Conservation (phyloP, 2,797 vertebrate species). For the Chiloscyllium punctatum region DNA sequence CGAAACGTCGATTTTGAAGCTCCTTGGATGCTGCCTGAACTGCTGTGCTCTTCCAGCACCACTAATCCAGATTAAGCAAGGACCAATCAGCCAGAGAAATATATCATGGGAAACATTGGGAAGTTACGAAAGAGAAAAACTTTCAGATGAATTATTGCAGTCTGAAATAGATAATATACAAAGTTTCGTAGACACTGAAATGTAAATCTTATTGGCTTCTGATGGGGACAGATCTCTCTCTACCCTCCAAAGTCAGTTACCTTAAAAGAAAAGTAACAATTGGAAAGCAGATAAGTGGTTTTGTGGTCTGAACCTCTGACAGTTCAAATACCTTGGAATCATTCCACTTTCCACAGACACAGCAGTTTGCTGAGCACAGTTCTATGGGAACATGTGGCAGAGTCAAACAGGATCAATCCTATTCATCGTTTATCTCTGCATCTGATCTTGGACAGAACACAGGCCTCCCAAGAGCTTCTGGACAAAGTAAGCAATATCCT, state of each 20-base stretch:
- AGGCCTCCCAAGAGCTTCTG: neutral
- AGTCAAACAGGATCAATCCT: neutral
- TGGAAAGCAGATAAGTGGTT: neutral
- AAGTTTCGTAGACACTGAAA: neutral
- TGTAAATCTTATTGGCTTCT: neutral
- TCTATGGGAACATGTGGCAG: neutral
- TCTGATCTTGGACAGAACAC: neutral
- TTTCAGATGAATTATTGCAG: neutral
- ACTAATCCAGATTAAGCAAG: neutral
- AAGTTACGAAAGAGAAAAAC: neutral
- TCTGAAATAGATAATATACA: neutral
- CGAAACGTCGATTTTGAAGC: no score
- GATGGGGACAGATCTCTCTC: neutral
- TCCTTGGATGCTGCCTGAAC: no score
- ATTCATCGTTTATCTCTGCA: neutral
- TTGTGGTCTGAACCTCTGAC: constrained; percentile 5
- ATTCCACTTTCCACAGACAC: neutral
- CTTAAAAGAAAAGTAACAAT: neutral
- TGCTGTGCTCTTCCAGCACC: no score
- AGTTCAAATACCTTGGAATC: neutral
- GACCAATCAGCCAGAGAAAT: neutral
- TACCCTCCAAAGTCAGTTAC: neutral
- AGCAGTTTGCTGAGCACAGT: neutral
- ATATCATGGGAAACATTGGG: neutral
- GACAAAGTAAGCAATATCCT: neutral